Percentiles rank a stretch among this genome's conserved stretches.
These are phyloP conservation scores for Hylia prasina DNA, from an alignment of 2,113 vertebrate genomes.

Conservation along the genomic window DNA sequence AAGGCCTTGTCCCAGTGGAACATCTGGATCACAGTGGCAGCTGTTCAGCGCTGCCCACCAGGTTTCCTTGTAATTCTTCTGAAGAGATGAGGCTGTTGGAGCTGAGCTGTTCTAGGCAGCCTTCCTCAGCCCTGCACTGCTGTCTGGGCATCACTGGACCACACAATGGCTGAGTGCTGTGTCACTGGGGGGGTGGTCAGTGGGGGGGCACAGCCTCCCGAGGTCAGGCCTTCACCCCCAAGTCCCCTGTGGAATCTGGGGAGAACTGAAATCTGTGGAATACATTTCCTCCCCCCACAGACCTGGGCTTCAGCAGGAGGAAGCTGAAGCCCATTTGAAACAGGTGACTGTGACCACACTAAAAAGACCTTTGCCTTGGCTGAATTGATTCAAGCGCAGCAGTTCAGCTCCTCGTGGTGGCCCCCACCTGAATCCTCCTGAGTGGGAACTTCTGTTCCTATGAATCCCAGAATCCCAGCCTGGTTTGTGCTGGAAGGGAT, in stretches of 20 bases:
- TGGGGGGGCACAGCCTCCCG: neutral
- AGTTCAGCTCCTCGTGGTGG: neutral
- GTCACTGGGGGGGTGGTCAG: neutral
- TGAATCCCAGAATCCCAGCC: neutral
- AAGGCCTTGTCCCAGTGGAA: rapidly evolving
- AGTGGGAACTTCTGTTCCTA: neutral
- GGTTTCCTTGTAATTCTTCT: neutral
- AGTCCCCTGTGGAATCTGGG: neutral
- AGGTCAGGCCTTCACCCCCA: neutral
- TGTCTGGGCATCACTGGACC: neutral
- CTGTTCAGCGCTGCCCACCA: neutral
- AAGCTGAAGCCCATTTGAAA: neutral
- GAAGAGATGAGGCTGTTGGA: neutral
- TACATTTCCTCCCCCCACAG: neutral
- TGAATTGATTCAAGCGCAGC: neutral
- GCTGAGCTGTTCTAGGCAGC: neutral
- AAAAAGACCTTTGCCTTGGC: neutral
- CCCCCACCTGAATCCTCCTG: neutral
- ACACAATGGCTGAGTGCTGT: neutral
- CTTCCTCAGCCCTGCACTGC: neutral
- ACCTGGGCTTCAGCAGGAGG: neutral
- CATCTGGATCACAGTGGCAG: neutral
- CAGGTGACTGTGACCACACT: neutral
- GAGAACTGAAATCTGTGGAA: neutral
- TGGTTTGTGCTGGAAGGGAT: neutral